Evolutionary conservation across 1,140 invertebrate species (phyloP).

Genomic region (Trachelipus rathkii): DNA sequence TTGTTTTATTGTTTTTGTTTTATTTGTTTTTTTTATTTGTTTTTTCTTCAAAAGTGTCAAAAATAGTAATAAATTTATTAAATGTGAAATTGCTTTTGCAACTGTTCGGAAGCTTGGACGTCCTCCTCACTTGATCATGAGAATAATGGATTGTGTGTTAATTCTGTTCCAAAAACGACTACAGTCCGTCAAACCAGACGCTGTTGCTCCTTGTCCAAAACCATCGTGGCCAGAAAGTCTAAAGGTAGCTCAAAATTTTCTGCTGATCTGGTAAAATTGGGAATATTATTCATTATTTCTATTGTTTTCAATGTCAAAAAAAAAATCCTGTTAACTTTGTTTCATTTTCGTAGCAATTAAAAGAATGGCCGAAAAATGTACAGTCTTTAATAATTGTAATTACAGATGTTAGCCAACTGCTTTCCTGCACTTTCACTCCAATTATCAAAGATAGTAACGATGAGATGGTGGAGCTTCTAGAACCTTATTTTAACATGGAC

Average conservation of each 20-base stretch:
- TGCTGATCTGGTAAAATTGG: no score
- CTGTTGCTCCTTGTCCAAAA: slow-evolving; percentile 75
- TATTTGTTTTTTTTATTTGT: background rate
- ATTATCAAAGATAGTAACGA: slow-evolving; percentile 97
- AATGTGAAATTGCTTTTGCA: slow-evolving; percentile 52
- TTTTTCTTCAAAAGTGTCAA: background rate
- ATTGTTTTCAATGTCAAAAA: no score
- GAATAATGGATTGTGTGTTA: slow-evolving; percentile 95
- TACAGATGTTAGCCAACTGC: slow-evolving; percentile 93
- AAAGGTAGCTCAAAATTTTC: slow-evolving; percentile 60
- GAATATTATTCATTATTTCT: no score
- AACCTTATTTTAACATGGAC: slow-evolving; percentile 73
- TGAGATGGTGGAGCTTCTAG: slow-evolving; percentile 88
- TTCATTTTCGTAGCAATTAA: no score
- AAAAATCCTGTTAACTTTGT: no score
- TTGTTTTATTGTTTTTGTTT: slow-evolving; percentile 18
- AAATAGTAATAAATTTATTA: background rate
- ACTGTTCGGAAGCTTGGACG: slow-evolving; percentile 89
- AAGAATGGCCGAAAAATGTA: no score
- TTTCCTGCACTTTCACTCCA: slow-evolving; percentile 77
- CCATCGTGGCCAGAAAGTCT: slow-evolving; percentile 92
- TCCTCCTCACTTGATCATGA: slow-evolving; percentile 93
- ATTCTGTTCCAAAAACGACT: slow-evolving; percentile 86
- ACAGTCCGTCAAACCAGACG: slow-evolving; percentile 73
- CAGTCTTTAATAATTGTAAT: slow-evolving; percentile 17